Evolutionary conservation across 1,140 invertebrate genomes (phyloP).

Genomic region (Drosophila ohnishii): DNA sequence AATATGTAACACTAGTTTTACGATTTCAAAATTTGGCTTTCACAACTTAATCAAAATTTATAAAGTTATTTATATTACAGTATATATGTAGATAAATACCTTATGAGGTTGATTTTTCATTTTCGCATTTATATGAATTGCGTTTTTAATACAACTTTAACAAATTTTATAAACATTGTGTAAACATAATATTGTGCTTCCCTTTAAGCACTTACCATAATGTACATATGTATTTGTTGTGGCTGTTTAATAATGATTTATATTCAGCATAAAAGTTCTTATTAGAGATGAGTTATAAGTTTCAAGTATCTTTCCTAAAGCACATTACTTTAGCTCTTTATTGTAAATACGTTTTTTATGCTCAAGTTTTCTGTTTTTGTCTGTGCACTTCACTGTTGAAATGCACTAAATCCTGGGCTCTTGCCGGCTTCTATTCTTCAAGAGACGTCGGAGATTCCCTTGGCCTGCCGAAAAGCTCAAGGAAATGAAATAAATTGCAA

Average conservation of each 20-base stretch:
- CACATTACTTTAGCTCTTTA: background rate
- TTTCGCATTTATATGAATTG: too few relatives aligned
- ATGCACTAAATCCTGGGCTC: constrained; percentile 23
- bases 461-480: constrained; percentile 64
- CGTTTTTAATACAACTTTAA: background rate
- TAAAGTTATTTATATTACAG: too few relatives aligned
- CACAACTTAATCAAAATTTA: too few relatives aligned
- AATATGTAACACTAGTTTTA: too few relatives aligned
- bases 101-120: too few relatives aligned
- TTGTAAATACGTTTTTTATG: background rate
- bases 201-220: too few relatives aligned
- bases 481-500: constrained; percentile 80
- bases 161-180: too few relatives aligned
- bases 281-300: background rate
- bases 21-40: too few relatives aligned
- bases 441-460: constrained; percentile 6
- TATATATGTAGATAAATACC: too few relatives aligned
- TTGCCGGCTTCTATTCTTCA: constrained; percentile 16
- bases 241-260: background rate
- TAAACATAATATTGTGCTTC: background rate
- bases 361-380: background rate
- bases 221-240: too few relatives aligned
- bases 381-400: constrained; percentile 4
- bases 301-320: background rate
- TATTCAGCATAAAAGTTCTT: background rate